Evolutionary conservation across 2,113 vertebrate species (phyloP).

Genomic region (Bagarius yarrelli): DNA sequence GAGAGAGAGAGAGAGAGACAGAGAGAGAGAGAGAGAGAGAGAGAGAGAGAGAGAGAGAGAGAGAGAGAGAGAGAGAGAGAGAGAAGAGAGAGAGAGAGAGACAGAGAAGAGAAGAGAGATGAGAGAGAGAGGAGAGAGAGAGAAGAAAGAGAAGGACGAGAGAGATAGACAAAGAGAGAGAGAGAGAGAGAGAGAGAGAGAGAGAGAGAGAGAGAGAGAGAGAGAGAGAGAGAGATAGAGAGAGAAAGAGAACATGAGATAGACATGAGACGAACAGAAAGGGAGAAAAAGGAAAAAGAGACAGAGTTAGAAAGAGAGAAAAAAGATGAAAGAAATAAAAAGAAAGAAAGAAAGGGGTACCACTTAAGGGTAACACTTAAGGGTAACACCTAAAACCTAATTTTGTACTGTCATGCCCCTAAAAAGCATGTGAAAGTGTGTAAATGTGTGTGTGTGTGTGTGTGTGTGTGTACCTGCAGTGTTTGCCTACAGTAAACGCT

Average conservation of each 20-base stretch:
- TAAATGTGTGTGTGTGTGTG: neutral
- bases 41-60: neutral
- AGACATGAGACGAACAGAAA: too few relatives aligned
- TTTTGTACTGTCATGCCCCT: neutral
- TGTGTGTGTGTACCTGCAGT: constrained; percentile 79
- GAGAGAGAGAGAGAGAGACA: neutral
- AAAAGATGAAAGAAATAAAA: neutral
- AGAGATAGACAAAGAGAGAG: too few relatives aligned
- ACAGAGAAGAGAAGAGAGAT: too few relatives aligned
- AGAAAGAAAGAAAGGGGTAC: neutral
- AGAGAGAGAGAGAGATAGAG: too few relatives aligned
- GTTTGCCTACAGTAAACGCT: constrained; percentile 94
- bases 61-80: neutral
- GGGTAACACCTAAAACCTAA: too few relatives aligned
- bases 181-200: too few relatives aligned
- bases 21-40: neutral
- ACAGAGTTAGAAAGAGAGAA: neutral
- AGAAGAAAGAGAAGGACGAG: too few relatives aligned
- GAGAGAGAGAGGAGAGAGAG: neutral
- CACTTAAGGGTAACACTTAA: too few relatives aligned
- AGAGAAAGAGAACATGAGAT: too few relatives aligned
- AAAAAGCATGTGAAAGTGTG: neutral
- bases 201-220: too few relatives aligned
- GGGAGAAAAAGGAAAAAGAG: too few relatives aligned
- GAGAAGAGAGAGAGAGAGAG: too few relatives aligned